Conservation (phyloP, 2,113 vertebrate species). For the Hemichromis elongatus region DNA sequence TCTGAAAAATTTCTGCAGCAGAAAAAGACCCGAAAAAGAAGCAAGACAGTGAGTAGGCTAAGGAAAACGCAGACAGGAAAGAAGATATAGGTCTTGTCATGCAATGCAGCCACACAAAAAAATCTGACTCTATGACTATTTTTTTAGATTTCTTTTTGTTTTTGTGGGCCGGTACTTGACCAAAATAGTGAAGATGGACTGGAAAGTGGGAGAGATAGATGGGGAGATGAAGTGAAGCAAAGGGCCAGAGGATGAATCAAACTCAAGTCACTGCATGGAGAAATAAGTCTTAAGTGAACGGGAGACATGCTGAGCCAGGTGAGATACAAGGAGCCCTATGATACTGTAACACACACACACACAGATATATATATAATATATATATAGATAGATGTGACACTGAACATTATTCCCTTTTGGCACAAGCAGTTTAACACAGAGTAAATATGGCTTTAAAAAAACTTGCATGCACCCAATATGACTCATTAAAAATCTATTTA, state of each 20-base stretch:
- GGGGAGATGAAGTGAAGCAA: neutral
- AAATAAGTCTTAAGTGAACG: neutral
- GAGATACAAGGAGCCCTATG: no score
- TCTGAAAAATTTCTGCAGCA: conserved; percentile 31
- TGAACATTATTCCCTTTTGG: neutral
- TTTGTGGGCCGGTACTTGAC: neutral
- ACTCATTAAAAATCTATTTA: neutral
- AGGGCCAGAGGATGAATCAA: neutral
- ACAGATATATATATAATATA: fast-evolving
- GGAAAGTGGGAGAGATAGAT: neutral
- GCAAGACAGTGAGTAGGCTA: conserved; percentile 10
- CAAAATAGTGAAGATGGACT: neutral
- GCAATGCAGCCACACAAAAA: neutral
- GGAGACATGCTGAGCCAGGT: neutral
- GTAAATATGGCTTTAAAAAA: neutral
- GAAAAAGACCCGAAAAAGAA: conserved; percentile 8
- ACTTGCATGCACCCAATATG: neutral
- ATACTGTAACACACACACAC: neutral
- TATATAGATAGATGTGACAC: neutral
- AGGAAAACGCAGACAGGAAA: neutral
- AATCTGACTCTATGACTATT: neutral
- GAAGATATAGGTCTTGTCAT: neutral
- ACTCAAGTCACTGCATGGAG: neutral
- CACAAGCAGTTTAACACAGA: neutral
- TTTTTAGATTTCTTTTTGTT: neutral